phyloP scores from a whole-genome alignment of 1,140 invertebrate species.

The Drosophila sulfurigaster region DNA sequence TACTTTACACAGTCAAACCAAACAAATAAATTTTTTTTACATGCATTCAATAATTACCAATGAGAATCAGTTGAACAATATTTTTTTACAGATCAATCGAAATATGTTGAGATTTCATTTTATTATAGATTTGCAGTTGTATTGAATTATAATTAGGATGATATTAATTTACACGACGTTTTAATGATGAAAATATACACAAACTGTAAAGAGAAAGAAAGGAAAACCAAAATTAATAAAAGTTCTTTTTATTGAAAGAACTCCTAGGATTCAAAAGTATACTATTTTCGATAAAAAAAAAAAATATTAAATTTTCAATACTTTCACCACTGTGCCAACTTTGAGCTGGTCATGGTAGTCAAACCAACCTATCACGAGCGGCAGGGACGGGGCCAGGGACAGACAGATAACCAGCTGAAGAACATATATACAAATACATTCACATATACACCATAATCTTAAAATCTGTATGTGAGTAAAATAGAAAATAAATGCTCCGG shows the following conservation, averaged over 20 bases:
- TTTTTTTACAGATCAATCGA: constrained; percentile 63
- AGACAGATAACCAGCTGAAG: constrained; percentile 48
- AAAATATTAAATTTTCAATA: not conserved
- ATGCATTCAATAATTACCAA: constrained; percentile 61
- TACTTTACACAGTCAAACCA: constrained; percentile 75
- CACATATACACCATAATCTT: constrained; percentile 39
- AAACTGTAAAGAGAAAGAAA: constrained; percentile 74
- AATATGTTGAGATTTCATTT: constrained; percentile 55
- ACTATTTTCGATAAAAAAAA: too few species aligned
- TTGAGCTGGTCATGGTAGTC: constrained; percentile 78
- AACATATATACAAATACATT: constrained; percentile 30
- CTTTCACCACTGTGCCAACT: constrained; percentile 57
- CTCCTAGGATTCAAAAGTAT: too few species aligned
- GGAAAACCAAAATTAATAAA: not conserved
- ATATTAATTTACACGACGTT: constrained; percentile 81
- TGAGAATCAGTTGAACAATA: constrained; percentile 64
- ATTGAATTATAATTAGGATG: constrained; percentile 79
- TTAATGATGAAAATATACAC: constrained; percentile 83
- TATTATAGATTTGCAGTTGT: constrained; percentile 29
- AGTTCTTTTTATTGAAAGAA: not conserved
- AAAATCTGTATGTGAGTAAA: constrained; percentile 55
- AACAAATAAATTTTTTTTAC: constrained; percentile 54
- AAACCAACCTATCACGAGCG: constrained; percentile 57
- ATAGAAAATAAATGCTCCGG: constrained; percentile 29
- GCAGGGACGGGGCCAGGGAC: constrained; percentile 19